Base-by-base conservation (phyloP, 2,888 invertebrate genomes). In the Acronicta psi region DNA sequence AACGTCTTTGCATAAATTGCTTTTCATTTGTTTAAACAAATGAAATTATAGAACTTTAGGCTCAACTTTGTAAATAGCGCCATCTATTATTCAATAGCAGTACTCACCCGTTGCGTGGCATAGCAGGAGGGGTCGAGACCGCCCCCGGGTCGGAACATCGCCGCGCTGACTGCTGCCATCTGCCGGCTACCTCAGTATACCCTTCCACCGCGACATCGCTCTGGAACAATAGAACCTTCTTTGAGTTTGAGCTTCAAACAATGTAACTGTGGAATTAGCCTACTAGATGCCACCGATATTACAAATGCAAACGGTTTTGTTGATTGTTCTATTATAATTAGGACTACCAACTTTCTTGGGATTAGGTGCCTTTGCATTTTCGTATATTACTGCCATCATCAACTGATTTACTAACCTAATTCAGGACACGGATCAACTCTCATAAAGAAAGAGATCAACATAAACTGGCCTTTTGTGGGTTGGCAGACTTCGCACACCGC, bases 101-200 rank as follows among this genome's bases (percentile, higher is more conserved):
- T 79, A 88, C 94, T 90, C 88, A 96, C 96, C 95, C 95, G 95
- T 91, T 95, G 95, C 85, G 95, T 92, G 88, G 94, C 95, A 88
- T 95, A 95, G 91, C 95, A 95, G 83, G 95, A 94, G 92, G 95
- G 94, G 92, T 95, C 95, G 85, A 94, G 92, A 84, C 95, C 94
- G 90, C 95, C 94, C 92, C 95, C 94, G 81, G 95, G 95, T 89
- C 95, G 95, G 92, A 95, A 95, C 95, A 96, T 96, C 91, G 95
- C 96, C 95, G 96, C 94, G 92, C 95, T 95, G 88, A 95, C 95
- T 95, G 95, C 95, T 95, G 96, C 95, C 96, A 96, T 96, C 94
- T 94, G 95, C 92, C 90, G 94, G 93, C 93, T 94, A 94, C 91
- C 93, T 93, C 86, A 92, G 91, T 88, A 91, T 93, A 84, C 95